Conservation (phyloP, 2,797 vertebrate genomes). For the Distichodus sexfasciatus region DNA sequence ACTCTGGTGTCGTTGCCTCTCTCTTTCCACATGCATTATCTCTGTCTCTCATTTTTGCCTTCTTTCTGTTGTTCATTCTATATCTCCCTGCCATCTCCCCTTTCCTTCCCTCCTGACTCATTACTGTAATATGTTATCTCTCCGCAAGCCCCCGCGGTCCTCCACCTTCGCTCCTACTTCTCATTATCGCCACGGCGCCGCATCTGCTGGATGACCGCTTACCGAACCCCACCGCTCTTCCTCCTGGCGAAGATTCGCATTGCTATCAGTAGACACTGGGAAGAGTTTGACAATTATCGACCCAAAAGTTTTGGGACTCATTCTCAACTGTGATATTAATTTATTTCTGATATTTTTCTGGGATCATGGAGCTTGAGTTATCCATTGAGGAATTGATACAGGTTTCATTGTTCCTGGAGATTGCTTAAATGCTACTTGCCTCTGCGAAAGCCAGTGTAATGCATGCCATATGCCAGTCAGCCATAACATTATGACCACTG, state of each 20-base stretch:
- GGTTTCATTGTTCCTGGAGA: slow-evolving; percentile 1
- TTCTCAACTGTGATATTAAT: not conserved
- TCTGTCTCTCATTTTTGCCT: slow-evolving; percentile 1
- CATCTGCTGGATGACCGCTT: slow-evolving; percentile 3
- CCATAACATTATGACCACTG: too few species aligned
- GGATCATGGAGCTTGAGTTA: not conserved
- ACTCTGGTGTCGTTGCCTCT: too few species aligned
- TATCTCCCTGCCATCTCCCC: too few species aligned
- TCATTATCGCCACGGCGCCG: slow-evolving; percentile 34
- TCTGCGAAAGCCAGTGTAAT: slow-evolving; percentile 1
- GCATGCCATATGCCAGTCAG: not conserved
- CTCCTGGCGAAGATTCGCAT: not conserved
- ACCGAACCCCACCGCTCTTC: not conserved
- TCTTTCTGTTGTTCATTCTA: too few species aligned
- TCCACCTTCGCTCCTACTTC: slow-evolving; percentile 23
- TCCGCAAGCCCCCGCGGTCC: slow-evolving; percentile 9
- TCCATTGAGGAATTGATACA: not conserved
- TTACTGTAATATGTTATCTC: slow-evolving; percentile 40
- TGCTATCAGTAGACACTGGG: slow-evolving; percentile 4
- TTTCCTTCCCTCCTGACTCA: slow-evolving; percentile 48
- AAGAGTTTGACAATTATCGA: too few species aligned
- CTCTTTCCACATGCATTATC: too few species aligned
- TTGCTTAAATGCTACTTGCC: not conserved
- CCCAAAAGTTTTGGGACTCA: too few species aligned
- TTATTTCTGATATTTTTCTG: not conserved